phyloP scores from a whole-genome alignment of 37 sponge, comb jelly and placozoan species.

The Oscarella lobularis region DNA sequence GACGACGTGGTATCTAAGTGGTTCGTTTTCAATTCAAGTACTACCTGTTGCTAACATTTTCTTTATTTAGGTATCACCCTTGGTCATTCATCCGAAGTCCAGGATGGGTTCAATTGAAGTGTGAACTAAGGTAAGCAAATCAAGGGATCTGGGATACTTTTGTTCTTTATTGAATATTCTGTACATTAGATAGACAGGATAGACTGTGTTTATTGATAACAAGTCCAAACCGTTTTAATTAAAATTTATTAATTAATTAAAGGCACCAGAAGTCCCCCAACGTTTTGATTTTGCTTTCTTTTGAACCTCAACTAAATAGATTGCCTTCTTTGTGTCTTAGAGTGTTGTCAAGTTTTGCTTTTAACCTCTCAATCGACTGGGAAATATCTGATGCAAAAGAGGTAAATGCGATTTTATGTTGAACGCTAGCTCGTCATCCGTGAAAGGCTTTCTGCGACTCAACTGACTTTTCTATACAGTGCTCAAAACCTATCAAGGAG shows the following conservation, averaged over 20 bases:
- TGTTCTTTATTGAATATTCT: too few relatives aligned
- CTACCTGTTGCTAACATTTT: not conserved
- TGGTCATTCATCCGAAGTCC: slow-evolving; percentile 27
- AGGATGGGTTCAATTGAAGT: slow-evolving; percentile 34
- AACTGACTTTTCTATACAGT: not conserved
- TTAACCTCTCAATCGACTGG: slow-evolving; percentile 11
- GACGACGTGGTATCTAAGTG: slow-evolving; percentile 4
- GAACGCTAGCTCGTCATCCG: not conserved
- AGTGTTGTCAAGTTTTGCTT: not conserved
- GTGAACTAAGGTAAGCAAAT: slow-evolving; percentile 18
- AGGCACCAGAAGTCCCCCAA: too few relatives aligned
- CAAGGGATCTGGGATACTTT: too few relatives aligned
- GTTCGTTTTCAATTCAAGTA: not conserved
- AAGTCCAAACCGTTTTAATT: too few relatives aligned
- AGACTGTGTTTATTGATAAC: too few relatives aligned
- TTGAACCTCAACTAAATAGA: too few relatives aligned
- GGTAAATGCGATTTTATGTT: not conserved
- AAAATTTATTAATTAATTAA: too few relatives aligned
- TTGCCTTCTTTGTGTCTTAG: too few relatives aligned
- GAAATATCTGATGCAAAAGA: slow-evolving; percentile 3
- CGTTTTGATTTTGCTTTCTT: too few relatives aligned
- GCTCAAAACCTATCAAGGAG: slow-evolving; percentile 3
- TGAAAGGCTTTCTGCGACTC: too few relatives aligned
- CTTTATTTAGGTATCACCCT: slow-evolving; percentile 12
- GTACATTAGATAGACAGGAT: too few relatives aligned